These are phyloP conservation scores for Asobara japonica DNA, from an alignment of 1,140 invertebrate genomes.

Conservation along the genomic window DNA sequence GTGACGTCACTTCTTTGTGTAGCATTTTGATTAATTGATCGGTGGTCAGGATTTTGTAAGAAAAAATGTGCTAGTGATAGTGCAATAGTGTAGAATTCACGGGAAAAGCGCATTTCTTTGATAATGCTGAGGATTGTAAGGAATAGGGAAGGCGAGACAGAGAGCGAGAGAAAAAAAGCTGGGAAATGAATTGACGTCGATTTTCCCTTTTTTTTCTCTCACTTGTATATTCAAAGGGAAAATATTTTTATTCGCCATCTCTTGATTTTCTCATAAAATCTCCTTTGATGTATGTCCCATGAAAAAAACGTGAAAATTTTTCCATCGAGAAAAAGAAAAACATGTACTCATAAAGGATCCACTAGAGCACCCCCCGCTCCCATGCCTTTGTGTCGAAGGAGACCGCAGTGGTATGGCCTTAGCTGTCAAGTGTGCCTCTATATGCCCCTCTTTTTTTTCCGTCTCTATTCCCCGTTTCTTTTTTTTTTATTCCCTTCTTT, in stretches of 20 bases:
- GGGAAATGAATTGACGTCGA: neutral
- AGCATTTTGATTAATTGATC: neutral
- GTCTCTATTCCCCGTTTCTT: neutral
- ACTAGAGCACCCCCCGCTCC: constrained; percentile 16
- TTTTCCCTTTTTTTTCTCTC: neutral
- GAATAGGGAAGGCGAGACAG: neutral
- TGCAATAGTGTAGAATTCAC: too few species aligned
- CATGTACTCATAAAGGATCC: neutral
- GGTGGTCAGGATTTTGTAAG: neutral
- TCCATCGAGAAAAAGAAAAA: constrained; percentile 3
- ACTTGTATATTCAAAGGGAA: neutral
- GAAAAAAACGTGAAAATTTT: constrained; percentile 15
- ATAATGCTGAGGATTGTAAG: neutral
- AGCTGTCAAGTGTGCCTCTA: constrained; percentile 54
- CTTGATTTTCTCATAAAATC: constrained; percentile 18
- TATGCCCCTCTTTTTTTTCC: constrained; percentile 18
- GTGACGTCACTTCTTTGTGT: constrained; percentile 7
- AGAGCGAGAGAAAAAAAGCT: neutral
- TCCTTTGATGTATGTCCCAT: constrained; percentile 7
- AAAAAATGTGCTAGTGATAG: neutral
- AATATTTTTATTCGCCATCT: constrained; percentile 14
- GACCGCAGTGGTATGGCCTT: constrained; percentile 46
- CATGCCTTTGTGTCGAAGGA: constrained; percentile 50
- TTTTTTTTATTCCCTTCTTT: neutral
- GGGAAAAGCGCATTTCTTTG: neutral